These are phyloP conservation scores for Acleris emargana DNA, from an alignment of 2,888 invertebrate genomes.

Conservation along the genomic window DNA sequence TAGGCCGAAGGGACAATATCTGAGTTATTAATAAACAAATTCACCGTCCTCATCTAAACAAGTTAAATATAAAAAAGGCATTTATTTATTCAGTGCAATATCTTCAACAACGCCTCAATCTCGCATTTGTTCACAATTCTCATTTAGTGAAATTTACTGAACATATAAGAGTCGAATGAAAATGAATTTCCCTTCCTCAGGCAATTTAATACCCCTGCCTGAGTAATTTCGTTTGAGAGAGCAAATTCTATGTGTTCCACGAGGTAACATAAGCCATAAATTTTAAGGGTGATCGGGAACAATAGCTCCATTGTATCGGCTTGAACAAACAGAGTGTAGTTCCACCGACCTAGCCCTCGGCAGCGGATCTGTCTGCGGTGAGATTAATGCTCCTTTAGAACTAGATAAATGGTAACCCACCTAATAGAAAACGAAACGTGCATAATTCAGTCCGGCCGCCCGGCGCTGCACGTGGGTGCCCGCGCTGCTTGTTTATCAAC, in stretches of 20 bases:
- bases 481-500: too few relatives aligned
- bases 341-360: slow-evolving; percentile 43
- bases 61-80: not conserved
- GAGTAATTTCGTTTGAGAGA: slow-evolving; percentile 25
- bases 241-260: slow-evolving; percentile 27
- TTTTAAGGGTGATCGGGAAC: slow-evolving; percentile 47
- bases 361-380: slow-evolving; percentile 47
- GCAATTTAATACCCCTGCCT: slow-evolving; percentile 22
- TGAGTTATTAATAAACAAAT: not conserved
- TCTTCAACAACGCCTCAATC: slow-evolving; percentile 4
- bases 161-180: slow-evolving; percentile 8
- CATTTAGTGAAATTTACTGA: slow-evolving; percentile 5
- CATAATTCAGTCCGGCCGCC: slow-evolving; percentile 38
- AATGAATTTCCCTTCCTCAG: slow-evolving; percentile 23
- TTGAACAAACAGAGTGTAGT: slow-evolving; percentile 40
- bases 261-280: slow-evolving; percentile 43
- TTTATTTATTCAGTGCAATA: slow-evolving; percentile 6
- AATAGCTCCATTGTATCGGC: slow-evolving; percentile 40
- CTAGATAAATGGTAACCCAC: slow-evolving; percentile 53
- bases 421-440: slow-evolving; percentile 43
- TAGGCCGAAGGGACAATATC: not conserved
- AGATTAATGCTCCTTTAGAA: slow-evolving; percentile 61
- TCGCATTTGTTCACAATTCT: slow-evolving; percentile 4
- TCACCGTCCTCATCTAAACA: not conserved
- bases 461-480: slow-evolving; percentile 10